Conservation (phyloP, 2,113 vertebrate genomes). For the Callipepla californica region DNA sequence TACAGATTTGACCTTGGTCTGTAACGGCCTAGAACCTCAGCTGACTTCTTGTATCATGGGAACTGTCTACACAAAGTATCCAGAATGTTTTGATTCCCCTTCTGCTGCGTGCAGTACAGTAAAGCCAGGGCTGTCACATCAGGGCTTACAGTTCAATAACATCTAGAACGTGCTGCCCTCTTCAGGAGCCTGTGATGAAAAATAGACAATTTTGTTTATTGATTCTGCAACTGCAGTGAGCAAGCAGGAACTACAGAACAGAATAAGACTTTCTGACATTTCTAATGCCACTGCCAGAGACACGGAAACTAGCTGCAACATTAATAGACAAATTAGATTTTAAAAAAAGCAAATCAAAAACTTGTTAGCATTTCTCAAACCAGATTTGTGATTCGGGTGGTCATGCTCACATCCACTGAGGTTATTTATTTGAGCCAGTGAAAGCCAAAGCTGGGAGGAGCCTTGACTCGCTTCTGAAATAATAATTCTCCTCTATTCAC, state of each 20-base stretch:
- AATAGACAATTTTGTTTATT: conserved; percentile 54
- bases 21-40: conserved; percentile 71
- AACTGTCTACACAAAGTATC: conserved; percentile 65
- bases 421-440: neutral
- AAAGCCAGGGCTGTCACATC: conserved; percentile 71
- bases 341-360: neutral
- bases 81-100: conserved; percentile 18
- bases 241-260: conserved; percentile 6
- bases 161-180: conserved; percentile 88
- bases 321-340: neutral
- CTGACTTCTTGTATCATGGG: conserved; percentile 60
- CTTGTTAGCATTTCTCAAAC: neutral
- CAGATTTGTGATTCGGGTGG: neutral
- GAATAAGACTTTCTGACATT: neutral
- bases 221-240: conserved; percentile 42
- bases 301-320: neutral
- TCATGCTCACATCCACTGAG: neutral
- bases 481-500: neutral
- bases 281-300: neutral
- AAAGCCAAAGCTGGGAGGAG: neutral
- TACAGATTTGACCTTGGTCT: conserved; percentile 80
- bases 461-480: conserved; percentile 13
- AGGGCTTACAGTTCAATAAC: conserved; percentile 77
- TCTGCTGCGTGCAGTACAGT: conserved; percentile 40
- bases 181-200: conserved; percentile 79